Percentiles rank a stretch among this genome's conserved stretches.
Conservation (phyloP, 2,113 vertebrate species). For the Neolamprologus sp. region DNA sequence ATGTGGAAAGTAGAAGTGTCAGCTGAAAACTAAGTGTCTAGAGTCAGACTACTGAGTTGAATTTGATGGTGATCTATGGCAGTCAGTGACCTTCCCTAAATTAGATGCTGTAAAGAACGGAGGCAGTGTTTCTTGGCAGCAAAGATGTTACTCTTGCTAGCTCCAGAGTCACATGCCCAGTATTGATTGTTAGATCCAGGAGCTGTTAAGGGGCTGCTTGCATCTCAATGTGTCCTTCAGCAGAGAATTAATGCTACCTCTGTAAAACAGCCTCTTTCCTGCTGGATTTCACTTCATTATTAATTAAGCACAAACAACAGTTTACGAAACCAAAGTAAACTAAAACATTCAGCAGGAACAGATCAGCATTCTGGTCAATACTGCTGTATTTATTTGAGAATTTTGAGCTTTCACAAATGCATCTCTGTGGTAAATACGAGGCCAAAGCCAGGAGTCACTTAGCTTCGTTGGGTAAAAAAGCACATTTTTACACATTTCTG, state of each 20-base stretch:
- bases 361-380: neutral
- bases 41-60: neutral
- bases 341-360: neutral
- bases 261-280: neutral
- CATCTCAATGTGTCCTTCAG: conserved; percentile 45
- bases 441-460: neutral
- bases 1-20: neutral
- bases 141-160: conserved; percentile 6
- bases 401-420: neutral
- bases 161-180: neutral
- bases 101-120: conserved; percentile 5
- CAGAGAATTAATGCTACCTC: conserved; percentile 34
- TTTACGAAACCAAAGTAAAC: neutral
- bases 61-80: neutral
- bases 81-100: conserved; percentile 17
- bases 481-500: neutral
- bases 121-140: conserved; percentile 14
- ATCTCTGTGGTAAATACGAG: neutral
- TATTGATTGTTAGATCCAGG: conserved; percentile 53
- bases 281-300: conserved; percentile 12
- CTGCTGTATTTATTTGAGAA: neutral
- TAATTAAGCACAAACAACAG: conserved; percentile 6
- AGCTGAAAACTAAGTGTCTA: neutral
- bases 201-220: conserved; percentile 31
- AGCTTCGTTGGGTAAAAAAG: neutral